Base-by-base conservation (phyloP, 2,113 vertebrate species). In the Xiphophorus maculatus region DNA sequence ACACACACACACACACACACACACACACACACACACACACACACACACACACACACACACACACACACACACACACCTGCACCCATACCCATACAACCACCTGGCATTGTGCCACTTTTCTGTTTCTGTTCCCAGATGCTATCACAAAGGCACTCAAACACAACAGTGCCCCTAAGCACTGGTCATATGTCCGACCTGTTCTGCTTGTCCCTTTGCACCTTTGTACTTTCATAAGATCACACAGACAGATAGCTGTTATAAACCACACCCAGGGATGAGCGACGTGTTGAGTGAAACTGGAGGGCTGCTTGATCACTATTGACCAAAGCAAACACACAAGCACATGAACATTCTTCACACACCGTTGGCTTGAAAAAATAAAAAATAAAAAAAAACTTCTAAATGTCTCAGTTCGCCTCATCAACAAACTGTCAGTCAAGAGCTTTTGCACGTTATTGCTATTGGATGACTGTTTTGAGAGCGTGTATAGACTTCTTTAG, bases 181-280 rank as follows among this genome's bases (percentile, higher is more conserved):
- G 93, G 91, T 91, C 90, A 88, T 86, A 89, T 73, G 91, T 89
- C 86, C 93, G 94, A 92, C 93, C 93, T 94, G 93, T 91, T 96
- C 79, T 86, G 94, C 90, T 93, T 90, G 91, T 90, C 94, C 79
- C 74, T 87, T 89, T 42, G 63, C 90, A 84, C 91, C 80, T 87
- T 84, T 84, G 67, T 74, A 81, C 82, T 81, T 73, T 73, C 51
- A 78, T 63, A 33, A 54, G 32, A 79, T 76, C 62, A 54, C 13
- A 54, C 72, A 86, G 67, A 78, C 71, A 73, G 60, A 76, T 37
- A 76, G 82, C 68, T 84, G 60, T 83, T 81, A 82, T 87, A 22
- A 71, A 33, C 84, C 79, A 70, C 81, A 73, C 84, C 84, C 64
- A 72, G 28, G 64, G 68, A 63, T 85, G 66, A 84, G 67, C 14